Conservation (phyloP, 1,140 invertebrate species). For the Neodiprion virginianus region DNA sequence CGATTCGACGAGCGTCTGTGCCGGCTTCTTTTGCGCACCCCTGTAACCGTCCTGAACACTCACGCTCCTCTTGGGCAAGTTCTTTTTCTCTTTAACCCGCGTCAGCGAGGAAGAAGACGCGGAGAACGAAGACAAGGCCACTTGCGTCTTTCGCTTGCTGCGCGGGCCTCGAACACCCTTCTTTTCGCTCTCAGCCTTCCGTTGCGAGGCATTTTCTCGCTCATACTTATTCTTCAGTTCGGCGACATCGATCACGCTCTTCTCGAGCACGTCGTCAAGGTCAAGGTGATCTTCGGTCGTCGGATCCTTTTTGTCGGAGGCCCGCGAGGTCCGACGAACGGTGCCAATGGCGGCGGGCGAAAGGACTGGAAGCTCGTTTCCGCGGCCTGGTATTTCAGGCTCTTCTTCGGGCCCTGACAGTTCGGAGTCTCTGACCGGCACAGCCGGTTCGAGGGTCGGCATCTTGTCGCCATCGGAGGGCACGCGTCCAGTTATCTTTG, state of each 20-base stretch:
- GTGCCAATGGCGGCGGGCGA: conserved; percentile 27
- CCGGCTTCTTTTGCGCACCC: conserved; percentile 18
- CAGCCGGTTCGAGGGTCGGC: conserved; percentile 41
- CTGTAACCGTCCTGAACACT: conserved; percentile 15
- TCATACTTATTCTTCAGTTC: conserved; percentile 14
- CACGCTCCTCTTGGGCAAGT: conserved; percentile 11
- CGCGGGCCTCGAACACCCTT: conserved; percentile 11
- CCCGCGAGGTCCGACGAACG: background rate
- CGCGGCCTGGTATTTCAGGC: conserved; percentile 17
- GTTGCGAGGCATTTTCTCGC: background rate
- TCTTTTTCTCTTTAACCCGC: background rate
- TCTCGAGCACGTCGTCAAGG: conserved; percentile 23
- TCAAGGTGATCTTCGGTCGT: background rate
- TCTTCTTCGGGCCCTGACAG: conserved; percentile 22
- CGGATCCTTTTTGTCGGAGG: background rate
- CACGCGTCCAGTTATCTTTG: conserved; percentile 34
- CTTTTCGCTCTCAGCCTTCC: background rate
- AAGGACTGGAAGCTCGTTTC: conserved; percentile 39
- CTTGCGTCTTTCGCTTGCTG: background rate
- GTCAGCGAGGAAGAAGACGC: background rate
- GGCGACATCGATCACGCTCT: conserved; percentile 23
- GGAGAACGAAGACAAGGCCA: background rate
- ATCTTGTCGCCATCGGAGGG: conserved; percentile 45
- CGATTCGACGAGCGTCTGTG: conserved; percentile 3
- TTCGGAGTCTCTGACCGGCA: conserved; percentile 11